Base-by-base conservation (phyloP, 2,888 invertebrate species). In the Drosophila tripunctata region DNA sequence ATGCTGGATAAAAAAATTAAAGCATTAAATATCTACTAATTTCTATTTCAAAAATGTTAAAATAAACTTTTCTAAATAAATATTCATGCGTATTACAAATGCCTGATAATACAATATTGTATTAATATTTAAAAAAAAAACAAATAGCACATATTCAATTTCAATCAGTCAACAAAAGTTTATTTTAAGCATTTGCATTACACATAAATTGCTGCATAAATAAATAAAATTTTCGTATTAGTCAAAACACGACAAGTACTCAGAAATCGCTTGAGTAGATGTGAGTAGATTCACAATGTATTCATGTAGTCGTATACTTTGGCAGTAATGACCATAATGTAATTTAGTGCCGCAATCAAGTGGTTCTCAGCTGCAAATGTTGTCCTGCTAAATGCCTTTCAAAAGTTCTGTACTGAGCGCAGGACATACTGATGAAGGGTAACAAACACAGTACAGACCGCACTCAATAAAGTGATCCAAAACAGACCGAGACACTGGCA, bases 321-420 rank as follows among this genome's bases (percentile, higher is more conserved):
- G 43, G 8, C 63, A 45, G 72, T 82, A 78, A 83, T 76, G 67
- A 68, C 67, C 75, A 70, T 78, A 86, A 83, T 80, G 75, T 67
- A 78, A 86, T 86, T 83, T 83, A 68, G 67, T 71, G 60, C 81
- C 84, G 78, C 83, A 86, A 83, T 83, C 84, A 83, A 80, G 81
- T 76, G 84, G 87, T 76, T 67, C 48, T 48, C 43, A 70, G 69
- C 56, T 68, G 67, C 47, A 71, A 77, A 63, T 64, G 64, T 65
- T 71, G 66, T 61, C 24, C 50, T 44, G 65, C 56, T 64, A 74
- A 76, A 74, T 77, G 71, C 65, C n/a, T 69, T 35, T 5, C 17
- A 40, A 67, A 82, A 76, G 79, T 76, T 74, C n/a, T 27, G 61
- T 61, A 72, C 63, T 63, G 76, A 76, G 62, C 56, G 31, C 64